Percentiles rank a stretch among this genome's conserved stretches.
phyloP scores from a whole-genome alignment of 1,140 invertebrate genomes.

The Centruroides sculpturatus region DNA sequence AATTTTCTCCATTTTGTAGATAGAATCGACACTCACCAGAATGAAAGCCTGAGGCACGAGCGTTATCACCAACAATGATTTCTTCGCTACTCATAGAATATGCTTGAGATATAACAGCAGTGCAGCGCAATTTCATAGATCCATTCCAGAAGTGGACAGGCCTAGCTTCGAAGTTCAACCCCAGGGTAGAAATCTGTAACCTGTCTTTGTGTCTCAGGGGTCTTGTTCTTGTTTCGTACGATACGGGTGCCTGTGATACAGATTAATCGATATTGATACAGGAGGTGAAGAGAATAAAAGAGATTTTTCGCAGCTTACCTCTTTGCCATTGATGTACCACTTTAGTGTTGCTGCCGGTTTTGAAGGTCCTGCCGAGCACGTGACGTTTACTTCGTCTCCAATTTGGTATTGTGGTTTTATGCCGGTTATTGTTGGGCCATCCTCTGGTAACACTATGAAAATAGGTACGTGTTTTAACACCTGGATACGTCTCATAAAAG shows the following conservation, averaged over 20 bases:
- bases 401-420: conserved; percentile 14
- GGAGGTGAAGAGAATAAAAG: no score
- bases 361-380: conserved; percentile 17
- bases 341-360: conserved; percentile 14
- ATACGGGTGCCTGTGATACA: conserved; percentile 5
- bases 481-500: no score
- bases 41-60: conserved; percentile 7
- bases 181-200: conserved; percentile 12
- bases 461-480: no score
- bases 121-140: conserved; percentile 18
- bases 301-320: conserved; percentile 5
- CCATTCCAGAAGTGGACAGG: conserved; percentile 16
- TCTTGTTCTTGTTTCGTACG: conserved; percentile 10
- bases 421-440: conserved; percentile 16
- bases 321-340: conserved; percentile 18
- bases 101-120: conserved; percentile 18
- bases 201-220: conserved; percentile 5
- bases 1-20: no score
- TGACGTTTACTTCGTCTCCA: conserved; percentile 18
- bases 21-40: no score
- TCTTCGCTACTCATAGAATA: conserved; percentile 20
- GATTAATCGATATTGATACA: no score
- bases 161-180: conserved; percentile 14
- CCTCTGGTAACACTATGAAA: conserved; percentile 13
- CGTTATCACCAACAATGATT: conserved; percentile 17